Evolutionary conservation across 1,140 invertebrate species (phyloP), one percentile per base, ranked within the genome.

Genomic region (Eufriesea mexicana): DNA sequence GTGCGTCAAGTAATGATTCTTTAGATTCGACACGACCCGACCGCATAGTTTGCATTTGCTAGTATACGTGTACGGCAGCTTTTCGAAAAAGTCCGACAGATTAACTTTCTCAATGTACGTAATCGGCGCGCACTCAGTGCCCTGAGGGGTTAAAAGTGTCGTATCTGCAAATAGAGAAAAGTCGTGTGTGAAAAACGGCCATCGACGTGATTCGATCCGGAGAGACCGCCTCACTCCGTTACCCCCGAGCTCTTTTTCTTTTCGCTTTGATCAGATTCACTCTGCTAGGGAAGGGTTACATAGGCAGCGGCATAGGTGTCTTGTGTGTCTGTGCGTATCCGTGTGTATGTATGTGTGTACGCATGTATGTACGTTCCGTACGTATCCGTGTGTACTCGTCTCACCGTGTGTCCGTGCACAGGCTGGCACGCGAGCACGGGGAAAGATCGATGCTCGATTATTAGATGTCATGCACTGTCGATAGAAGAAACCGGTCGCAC

Each of bases 1-100:
- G 90, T 97, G 96, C 74, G 96, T 96, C 89, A 96, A 95, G 91
- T 96, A 95, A 91, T 97, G 96, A 93, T 97, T 96, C 95, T 96
- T 96, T 83, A 96, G 92, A 93, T 97, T 97, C 85, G 95, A 96
- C 42, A 97, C 96, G 75, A 95, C 95, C 94, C 97, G 96, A 77
- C 96, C 96, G 92, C 96, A 97, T 73, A 95, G 92, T 86, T 93
- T 94, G 92, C 96, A 96, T 76, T 94, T 92, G 91, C 95, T 95
- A 85, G 88, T 89, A 76, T 89, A 90, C n/a, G 87, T 89, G 72
- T 91, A 86, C 45, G 91, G 89, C 66, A 91, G 64, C 83, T 90
- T 93, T 84, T 89, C 88, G 74, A 91, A 92, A 92, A 88, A 93
- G 79, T 91, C 85, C 66, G 90, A 92, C 49, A 92, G 74, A 84